Evolutionary conservation across 1,140 invertebrate genomes (phyloP), one percentile per base, ranked within the genome.

Genomic region (Dendroctonus ponderosae): DNA sequence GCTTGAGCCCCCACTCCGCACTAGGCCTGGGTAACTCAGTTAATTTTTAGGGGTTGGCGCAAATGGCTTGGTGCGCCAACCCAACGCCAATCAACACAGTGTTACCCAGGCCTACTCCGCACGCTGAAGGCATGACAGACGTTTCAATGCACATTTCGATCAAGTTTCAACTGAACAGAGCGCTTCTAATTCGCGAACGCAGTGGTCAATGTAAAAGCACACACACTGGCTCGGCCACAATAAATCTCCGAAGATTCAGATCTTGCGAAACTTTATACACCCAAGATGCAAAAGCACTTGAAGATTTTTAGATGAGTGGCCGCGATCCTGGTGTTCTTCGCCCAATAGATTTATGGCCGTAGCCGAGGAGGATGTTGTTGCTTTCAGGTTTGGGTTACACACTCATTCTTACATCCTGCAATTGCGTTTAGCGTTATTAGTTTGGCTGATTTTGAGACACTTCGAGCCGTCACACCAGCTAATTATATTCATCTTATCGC

Each of bases 231-330:
- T 50, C 14, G 46, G 40, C 48, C 63, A 66, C 43, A 67, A 50
- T 60, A 67, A 67, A 60, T 59, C 56, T 59, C 52, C 7, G 65
- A 61, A 67, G 65, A 61, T 67, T 67, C 42, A 61, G 50, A 61
- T 61, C 57, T 67, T 53, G 57, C 51, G 65, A 67, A 67, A 67
- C 58, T 52, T 67, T 67, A 67, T 67, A 67, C 65, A 67, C 65
- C 65, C 56, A 58, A 67, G 65, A 67, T 67, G 65, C 65, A 61
- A 67, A 67, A 61, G 49, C 58, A 67, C 48, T 67, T 59, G 57
- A 61, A 65, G 52, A 59, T 67, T 67, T 66, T 67, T 67, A 67
- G 65, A 67, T 67, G 65, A 54, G 58, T 26, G 37, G 48, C 7
- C 53, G 58, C 65, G 65, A 67, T 67, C 65, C 37, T 56, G 50